These are phyloP conservation scores for Drosophila setosimentum DNA, from an alignment of 2,888 invertebrate species.

Conservation along the genomic window DNA sequence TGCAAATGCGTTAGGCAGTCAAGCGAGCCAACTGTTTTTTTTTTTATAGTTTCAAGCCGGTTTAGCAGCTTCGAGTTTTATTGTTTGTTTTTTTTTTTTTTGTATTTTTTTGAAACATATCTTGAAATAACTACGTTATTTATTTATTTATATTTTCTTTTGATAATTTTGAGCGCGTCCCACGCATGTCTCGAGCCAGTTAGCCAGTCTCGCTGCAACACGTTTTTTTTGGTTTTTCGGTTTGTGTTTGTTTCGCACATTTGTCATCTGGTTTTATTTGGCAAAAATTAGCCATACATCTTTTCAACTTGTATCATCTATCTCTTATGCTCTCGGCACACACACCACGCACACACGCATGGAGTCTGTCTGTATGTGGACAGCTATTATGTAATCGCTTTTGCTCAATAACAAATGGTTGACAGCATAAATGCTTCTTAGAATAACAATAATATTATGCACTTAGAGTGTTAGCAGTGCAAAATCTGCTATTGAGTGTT, in stretches of 20 bases:
- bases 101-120: constrained; percentile 38
- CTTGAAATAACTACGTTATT: constrained; percentile 46
- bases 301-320: constrained; percentile 19
- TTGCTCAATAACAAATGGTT: constrained; percentile 22
- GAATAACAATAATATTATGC: constrained; percentile 1
- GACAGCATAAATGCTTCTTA: constrained; percentile 16
- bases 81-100: constrained; percentile 34
- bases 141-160: constrained; percentile 23
- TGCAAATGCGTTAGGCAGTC: constrained; percentile 65
- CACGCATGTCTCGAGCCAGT: constrained; percentile 49
- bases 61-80: constrained; percentile 44
- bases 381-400: constrained; percentile 57
- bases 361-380: constrained; percentile 3
- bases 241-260: constrained; percentile 38
- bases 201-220: constrained; percentile 39
- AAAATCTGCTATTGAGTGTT: neutral
- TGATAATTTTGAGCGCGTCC: constrained; percentile 47
- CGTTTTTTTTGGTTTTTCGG: constrained; percentile 42
- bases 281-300: constrained; percentile 64
- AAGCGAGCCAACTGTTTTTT: constrained; percentile 18
- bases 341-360: neutral
- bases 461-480: neutral
- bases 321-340: constrained; percentile 6
- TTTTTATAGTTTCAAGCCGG: constrained; percentile 45
- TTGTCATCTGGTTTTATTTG: constrained; percentile 58